These are phyloP conservation scores for Ibidorhyncha struthersii DNA, from an alignment of 2,113 vertebrate genomes.

Conservation along the genomic window DNA sequence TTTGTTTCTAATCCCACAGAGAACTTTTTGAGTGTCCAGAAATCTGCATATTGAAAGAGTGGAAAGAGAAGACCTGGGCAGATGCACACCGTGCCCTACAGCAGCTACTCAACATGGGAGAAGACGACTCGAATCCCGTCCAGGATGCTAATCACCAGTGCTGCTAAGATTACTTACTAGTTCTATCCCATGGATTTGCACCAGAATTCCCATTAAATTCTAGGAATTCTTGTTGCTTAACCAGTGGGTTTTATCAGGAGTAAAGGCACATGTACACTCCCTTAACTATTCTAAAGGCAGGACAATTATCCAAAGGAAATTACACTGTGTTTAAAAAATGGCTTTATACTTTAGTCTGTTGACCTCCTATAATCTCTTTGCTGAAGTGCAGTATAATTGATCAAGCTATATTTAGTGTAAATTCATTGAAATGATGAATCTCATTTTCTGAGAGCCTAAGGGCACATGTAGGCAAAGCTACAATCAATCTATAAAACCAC, in stretches of 20 bases:
- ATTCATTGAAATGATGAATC: conserved; percentile 28
- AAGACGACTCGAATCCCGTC: neutral
- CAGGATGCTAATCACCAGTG: neutral
- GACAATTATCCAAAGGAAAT: conserved; percentile 17
- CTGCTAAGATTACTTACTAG: neutral
- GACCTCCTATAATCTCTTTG: neutral
- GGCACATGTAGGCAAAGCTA: neutral
- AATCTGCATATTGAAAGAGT: neutral
- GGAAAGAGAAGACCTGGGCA: neutral
- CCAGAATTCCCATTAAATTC: neutral
- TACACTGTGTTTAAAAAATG: neutral
- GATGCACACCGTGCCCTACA: neutral
- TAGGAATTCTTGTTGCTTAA: neutral
- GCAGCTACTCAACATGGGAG: neutral
- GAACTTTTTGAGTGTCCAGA: neutral
- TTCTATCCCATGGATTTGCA: neutral
- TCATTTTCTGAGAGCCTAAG: neutral
- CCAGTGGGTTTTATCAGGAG: neutral
- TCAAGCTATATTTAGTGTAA: conserved; percentile 4
- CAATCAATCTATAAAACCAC: conserved; percentile 20
- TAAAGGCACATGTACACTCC: neutral
- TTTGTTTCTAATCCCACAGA: neutral
- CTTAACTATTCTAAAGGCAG: neutral
- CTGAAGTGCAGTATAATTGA: conserved; percentile 19
- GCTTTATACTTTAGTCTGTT: neutral